Conservation (phyloP, 1,140 invertebrate genomes). For the Hypothenemus hampei region DNA sequence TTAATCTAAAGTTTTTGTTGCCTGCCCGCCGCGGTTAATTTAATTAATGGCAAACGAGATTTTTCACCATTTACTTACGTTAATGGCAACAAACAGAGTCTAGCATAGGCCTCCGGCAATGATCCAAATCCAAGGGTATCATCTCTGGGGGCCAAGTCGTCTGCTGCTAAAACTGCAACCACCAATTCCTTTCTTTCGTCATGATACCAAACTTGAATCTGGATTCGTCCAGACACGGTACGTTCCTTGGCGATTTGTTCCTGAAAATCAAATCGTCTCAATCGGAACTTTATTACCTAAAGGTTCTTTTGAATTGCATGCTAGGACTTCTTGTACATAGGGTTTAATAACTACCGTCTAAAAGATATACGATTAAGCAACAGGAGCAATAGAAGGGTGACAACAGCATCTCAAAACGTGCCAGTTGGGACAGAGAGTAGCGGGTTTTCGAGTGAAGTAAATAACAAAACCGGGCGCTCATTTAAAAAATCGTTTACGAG, state of each 20-base stretch:
- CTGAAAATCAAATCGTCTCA: conserved; percentile 44
- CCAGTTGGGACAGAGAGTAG: conserved; percentile 53
- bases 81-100: conserved; percentile 69
- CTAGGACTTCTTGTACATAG: not conserved
- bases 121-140: conserved; percentile 67
- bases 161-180: conserved; percentile 75
- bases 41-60: conserved; percentile 1
- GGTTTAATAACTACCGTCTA: not conserved
- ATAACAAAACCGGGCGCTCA: not conserved
- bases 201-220: conserved; percentile 83
- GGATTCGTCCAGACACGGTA: conserved; percentile 68
- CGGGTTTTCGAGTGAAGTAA: conserved; percentile 28
- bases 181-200: conserved; percentile 74
- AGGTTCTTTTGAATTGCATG: not conserved
- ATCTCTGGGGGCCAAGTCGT: conserved; percentile 72
- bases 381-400: conserved; percentile 28
- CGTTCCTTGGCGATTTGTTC: conserved; percentile 71
- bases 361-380: conserved; percentile 9
- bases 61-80: conserved; percentile 54
- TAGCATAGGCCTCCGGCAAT: conserved; percentile 75
- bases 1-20: conserved; percentile 4
- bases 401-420: conserved; percentile 45
- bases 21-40: not conserved
- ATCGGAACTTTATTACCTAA: no score
- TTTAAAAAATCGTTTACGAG: conserved; percentile 5